These are phyloP conservation scores for Syritta pipiens DNA, from an alignment of 2,888 invertebrate genomes.

Conservation along the genomic window DNA sequence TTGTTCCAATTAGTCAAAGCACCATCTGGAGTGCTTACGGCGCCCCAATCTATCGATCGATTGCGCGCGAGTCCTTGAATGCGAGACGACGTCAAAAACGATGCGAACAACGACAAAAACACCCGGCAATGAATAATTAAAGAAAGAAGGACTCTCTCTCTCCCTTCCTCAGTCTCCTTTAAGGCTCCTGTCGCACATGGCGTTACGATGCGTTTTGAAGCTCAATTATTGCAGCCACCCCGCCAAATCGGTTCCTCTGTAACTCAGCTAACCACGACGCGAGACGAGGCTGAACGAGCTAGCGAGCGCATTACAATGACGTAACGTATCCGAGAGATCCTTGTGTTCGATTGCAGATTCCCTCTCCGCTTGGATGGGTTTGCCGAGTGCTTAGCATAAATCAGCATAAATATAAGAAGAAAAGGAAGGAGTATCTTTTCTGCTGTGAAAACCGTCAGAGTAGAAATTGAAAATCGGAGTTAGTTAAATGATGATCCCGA, in stretches of 20 bases:
- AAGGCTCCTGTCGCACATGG: neutral
- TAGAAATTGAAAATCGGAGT: constrained; percentile 43
- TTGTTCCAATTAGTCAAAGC: constrained; percentile 16
- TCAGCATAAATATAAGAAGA: constrained; percentile 54
- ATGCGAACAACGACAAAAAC: neutral
- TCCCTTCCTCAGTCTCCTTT: neutral
- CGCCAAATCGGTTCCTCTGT: neutral
- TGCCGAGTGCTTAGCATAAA: constrained; percentile 61
- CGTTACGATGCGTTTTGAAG: neutral
- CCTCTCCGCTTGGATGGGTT: constrained; percentile 7
- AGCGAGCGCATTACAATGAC: constrained; percentile 14
- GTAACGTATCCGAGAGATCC: constrained; percentile 22
- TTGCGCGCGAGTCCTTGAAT: constrained; percentile 10
- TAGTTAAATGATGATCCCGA: constrained; percentile 41
- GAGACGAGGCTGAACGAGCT: too few relatives aligned
- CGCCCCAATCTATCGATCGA: constrained; percentile 3
- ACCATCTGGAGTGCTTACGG: neutral
- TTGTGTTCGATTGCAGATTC: constrained; percentile 47
- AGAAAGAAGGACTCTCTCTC: neutral
- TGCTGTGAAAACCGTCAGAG: constrained; percentile 8
- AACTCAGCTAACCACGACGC: constrained; percentile 6
- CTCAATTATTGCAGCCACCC: constrained; percentile 19
- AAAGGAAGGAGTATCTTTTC: too few relatives aligned
- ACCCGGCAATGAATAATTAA: constrained; percentile 3
- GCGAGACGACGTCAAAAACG: neutral